Evolutionary conservation across 2,113 vertebrate genomes (phyloP).

Genomic region (Poicephalus meyeri): DNA sequence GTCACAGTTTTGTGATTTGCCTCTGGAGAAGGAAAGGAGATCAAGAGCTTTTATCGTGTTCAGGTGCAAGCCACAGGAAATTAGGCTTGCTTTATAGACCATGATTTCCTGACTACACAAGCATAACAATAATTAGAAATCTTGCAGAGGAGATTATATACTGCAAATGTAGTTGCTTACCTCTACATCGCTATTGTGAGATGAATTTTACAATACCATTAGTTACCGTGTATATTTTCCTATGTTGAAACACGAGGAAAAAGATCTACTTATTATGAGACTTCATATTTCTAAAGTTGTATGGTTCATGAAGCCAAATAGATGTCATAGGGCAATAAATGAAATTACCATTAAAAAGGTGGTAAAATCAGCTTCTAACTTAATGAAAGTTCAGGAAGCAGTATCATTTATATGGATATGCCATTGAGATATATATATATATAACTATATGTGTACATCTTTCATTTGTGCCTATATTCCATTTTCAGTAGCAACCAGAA

Average conservation of each 20-base stretch:
- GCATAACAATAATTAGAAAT: slow-evolving; percentile 68
- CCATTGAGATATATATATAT: background rate
- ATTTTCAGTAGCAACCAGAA: background rate
- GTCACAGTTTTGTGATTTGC: slow-evolving; percentile 56
- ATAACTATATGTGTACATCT: background rate
- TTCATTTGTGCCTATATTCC: background rate
- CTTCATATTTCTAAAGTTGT: background rate
- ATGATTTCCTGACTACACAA: slow-evolving; percentile 64
- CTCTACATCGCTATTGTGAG: background rate
- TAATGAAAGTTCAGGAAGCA: background rate
- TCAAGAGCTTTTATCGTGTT: slow-evolving; percentile 68
- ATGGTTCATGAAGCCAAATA: background rate
- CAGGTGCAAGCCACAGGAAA: slow-evolving; percentile 67
- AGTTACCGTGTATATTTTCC: background rate
- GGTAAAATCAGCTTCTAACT: background rate
- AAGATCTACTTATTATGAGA: background rate
- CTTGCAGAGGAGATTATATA: slow-evolving; percentile 48
- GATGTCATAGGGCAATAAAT: background rate
- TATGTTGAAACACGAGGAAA: background rate
- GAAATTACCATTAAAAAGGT: background rate
- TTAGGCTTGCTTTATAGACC: slow-evolving; percentile 65
- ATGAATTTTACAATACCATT: slow-evolving; percentile 3
- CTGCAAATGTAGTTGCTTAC: slow-evolving; percentile 47
- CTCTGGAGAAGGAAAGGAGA: slow-evolving; percentile 58
- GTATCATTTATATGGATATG: background rate